Evolutionary conservation across 2,888 invertebrate genomes (phyloP).

Genomic region (Cantharis nigra): DNA sequence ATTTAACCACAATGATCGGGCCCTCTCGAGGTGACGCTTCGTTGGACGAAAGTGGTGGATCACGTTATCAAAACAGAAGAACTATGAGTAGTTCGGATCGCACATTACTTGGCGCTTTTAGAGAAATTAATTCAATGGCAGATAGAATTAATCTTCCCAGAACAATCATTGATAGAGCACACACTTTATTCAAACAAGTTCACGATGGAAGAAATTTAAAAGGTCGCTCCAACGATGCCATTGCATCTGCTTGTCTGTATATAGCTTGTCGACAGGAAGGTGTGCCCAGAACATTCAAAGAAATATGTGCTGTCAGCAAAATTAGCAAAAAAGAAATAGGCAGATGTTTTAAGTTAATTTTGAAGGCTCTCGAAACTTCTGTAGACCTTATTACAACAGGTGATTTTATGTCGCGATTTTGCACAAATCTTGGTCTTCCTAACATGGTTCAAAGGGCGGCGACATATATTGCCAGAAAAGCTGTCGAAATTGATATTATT

Average conservation of each 20-base stretch:
- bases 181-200: slow-evolving; percentile 97
- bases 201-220: slow-evolving; percentile 95
- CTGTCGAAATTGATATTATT: slow-evolving; percentile 95
- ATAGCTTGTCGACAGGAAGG: slow-evolving; percentile 99
- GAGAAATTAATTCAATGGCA: slow-evolving; percentile 97
- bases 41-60: slow-evolving; percentile 84
- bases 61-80: slow-evolving; percentile 74
- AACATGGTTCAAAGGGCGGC: slow-evolving; percentile 92
- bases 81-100: slow-evolving; percentile 94
- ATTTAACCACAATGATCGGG: slow-evolving; percentile 95
- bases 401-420: slow-evolving; percentile 99
- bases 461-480: slow-evolving; percentile 94
- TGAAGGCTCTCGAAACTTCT: slow-evolving; percentile 94
- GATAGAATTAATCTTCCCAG: slow-evolving; percentile 96
- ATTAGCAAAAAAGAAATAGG: slow-evolving; percentile 99
- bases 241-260: slow-evolving; percentile 97
- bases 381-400: slow-evolving; percentile 89
- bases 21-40: slow-evolving; percentile 76
- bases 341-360: slow-evolving; percentile 94
- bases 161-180: slow-evolving; percentile 96
- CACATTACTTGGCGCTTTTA: slow-evolving; percentile 92
- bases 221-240: slow-evolving; percentile 94
- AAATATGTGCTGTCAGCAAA: slow-evolving; percentile 98
- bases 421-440: slow-evolving; percentile 90
- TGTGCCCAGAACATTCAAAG: slow-evolving; percentile 98